A percentile compares a stretch with the other conserved stretches of the same genome.
Conservation (phyloP, 1,140 invertebrate species). For the Cataglyphis hispanica region DNA sequence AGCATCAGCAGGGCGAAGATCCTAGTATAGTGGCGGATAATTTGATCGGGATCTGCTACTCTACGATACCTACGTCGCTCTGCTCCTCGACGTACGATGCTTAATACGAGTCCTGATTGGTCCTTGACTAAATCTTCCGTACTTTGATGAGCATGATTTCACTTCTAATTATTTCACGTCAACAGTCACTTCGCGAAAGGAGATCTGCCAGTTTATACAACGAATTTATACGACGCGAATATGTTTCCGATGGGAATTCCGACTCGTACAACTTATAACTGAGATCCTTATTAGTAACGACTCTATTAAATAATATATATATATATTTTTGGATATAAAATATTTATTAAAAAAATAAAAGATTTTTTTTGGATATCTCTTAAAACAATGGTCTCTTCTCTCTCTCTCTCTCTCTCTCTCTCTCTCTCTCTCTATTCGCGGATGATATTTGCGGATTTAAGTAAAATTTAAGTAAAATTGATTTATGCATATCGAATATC, state of each 20-base stretch:
- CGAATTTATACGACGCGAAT: conserved; percentile 8
- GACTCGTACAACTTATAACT: background rate
- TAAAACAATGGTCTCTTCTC: background rate
- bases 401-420: too few species aligned
- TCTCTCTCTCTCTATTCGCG: background rate
- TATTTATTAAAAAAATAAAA: conserved; percentile 14
- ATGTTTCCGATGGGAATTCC: conserved; percentile 10
- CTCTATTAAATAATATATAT: background rate
- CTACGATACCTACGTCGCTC: conserved; percentile 15
- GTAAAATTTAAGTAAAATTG: background rate
- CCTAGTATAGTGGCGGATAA: conserved; percentile 44
- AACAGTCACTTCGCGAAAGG: conserved; percentile 42
- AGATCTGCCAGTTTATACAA: conserved; percentile 46
- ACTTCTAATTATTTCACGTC: conserved; percentile 53
- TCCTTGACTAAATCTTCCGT: conserved; percentile 57
- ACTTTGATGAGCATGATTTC: conserved; percentile 56
- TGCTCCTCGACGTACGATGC: conserved; percentile 44
- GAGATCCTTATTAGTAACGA: conserved; percentile 4
- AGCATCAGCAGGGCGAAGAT: conserved; percentile 33
- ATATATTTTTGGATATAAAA: background rate
- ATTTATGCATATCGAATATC: background rate
- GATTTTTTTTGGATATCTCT: background rate
- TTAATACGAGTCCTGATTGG: conserved; percentile 50
- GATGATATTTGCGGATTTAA: background rate
- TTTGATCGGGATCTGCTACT: conserved; percentile 47